Conservation (phyloP, 1,140 invertebrate species). For the Drosophila repletoides region DNA sequence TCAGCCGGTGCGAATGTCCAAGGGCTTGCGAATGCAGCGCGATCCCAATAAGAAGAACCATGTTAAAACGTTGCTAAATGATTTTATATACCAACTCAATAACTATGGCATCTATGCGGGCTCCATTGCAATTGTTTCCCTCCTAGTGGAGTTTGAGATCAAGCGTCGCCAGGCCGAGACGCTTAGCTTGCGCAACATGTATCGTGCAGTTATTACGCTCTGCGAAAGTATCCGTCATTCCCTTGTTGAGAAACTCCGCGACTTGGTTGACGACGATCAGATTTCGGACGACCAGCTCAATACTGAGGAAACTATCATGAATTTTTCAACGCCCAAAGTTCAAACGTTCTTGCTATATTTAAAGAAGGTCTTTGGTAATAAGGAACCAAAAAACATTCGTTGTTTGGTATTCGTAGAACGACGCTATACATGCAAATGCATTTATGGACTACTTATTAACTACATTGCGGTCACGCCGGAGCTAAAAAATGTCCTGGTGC, state of each 20-base stretch:
- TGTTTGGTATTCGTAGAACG: conserved; percentile 92
- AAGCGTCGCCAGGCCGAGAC: conserved; percentile 84
- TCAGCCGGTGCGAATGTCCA: conserved; percentile 47
- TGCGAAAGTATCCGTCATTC: conserved; percentile 65
- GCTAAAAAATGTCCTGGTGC: conserved; percentile 84
- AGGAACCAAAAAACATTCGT: conserved; percentile 84
- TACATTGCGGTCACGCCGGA: conserved; percentile 81
- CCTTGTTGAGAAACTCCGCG: conserved; percentile 49
- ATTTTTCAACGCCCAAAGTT: conserved; percentile 85
- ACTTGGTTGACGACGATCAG: conserved; percentile 47
- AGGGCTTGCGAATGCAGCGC: conserved; percentile 15
- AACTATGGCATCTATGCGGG: conserved; percentile 86
- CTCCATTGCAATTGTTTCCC: conserved; percentile 83
- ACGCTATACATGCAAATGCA: conserved; percentile 89
- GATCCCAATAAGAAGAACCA: conserved; percentile 57
- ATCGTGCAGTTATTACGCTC: conserved; percentile 81
- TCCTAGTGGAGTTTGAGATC: conserved; percentile 86
- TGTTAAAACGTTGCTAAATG: conserved; percentile 63
- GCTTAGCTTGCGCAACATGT: conserved; percentile 80
- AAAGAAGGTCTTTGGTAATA: conserved; percentile 82
- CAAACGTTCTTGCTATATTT: conserved; percentile 84
- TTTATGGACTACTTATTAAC: conserved; percentile 89
- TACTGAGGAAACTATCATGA: conserved; percentile 80
- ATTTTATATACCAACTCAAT: conserved; percentile 81
- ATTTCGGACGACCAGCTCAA: conserved; percentile 36